Percentiles rank a stretch among this genome's conserved stretches.
These are phyloP conservation scores for Hippopotamyrus pictus DNA, from an alignment of 2,797 vertebrate species.

Conservation along the genomic window DNA sequence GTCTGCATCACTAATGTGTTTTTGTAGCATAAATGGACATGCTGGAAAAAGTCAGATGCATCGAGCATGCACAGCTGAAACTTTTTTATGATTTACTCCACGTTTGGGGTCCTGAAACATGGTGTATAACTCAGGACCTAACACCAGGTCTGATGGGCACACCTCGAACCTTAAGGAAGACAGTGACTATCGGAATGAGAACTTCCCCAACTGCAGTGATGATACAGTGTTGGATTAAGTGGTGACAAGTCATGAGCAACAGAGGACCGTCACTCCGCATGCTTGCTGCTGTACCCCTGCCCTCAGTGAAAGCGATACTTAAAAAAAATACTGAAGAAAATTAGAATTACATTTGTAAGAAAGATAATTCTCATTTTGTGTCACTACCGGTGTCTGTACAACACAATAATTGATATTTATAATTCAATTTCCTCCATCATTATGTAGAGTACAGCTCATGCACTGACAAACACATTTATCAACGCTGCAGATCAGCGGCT, in stretches of 20 bases:
- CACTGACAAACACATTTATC: background rate
- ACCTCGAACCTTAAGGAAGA: background rate
- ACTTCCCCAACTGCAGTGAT: background rate
- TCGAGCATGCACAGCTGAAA: background rate
- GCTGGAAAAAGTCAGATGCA: background rate
- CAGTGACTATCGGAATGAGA: background rate
- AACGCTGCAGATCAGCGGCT: background rate
- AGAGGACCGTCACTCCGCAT: background rate
- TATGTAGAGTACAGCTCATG: background rate
- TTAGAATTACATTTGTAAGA: background rate
- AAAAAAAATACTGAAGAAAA: background rate
- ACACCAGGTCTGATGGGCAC: background rate
- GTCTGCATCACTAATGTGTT: background rate
- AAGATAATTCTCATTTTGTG: background rate
- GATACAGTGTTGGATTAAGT: background rate
- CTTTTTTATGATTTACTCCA: conserved; percentile 19
- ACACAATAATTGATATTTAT: background rate
- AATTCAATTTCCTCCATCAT: background rate
- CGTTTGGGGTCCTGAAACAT: background rate
- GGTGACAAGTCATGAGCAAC: background rate
- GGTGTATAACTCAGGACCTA: background rate
- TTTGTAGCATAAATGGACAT: background rate
- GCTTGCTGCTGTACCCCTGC: background rate
- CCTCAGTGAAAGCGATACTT: background rate
- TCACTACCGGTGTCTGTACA: background rate